Evolutionary conservation across 2,797 vertebrate genomes (phyloP).

Genomic region (Pipistrellus nathusii): DNA sequence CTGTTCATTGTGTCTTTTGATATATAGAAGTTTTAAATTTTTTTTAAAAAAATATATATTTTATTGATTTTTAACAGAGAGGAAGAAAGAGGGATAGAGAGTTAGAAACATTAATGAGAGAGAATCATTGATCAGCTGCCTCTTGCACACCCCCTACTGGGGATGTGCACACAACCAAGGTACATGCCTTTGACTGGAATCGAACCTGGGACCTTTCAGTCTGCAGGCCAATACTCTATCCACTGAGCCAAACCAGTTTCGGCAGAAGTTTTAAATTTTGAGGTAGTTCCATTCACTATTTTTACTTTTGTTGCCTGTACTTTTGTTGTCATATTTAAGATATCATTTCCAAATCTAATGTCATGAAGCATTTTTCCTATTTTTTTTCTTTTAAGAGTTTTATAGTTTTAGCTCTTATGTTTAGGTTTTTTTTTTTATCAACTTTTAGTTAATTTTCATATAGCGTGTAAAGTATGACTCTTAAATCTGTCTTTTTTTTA

Average conservation of each 20-base stretch:
- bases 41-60: not conserved
- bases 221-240: no score
- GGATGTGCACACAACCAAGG: no score
- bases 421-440: not conserved
- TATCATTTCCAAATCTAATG: not conserved
- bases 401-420: not conserved
- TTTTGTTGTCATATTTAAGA: not conserved
- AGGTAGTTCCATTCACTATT: not conserved
- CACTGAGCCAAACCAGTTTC: no score
- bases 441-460: constrained; percentile 24
- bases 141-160: no score
- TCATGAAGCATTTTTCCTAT: not conserved
- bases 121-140: no score
- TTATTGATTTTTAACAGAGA: no score
- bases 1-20: not conserved
- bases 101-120: no score
- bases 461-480: not conserved
- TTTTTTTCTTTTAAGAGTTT: not conserved
- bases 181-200: no score
- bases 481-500: not conserved
- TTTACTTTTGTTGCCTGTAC: not conserved
- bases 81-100: no score
- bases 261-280: not conserved
- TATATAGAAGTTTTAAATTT: not conserved
- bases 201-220: no score